Base-by-base conservation (phyloP, 2,888 invertebrate genomes). In the Sphaerolaimus hirsutus region DNA sequence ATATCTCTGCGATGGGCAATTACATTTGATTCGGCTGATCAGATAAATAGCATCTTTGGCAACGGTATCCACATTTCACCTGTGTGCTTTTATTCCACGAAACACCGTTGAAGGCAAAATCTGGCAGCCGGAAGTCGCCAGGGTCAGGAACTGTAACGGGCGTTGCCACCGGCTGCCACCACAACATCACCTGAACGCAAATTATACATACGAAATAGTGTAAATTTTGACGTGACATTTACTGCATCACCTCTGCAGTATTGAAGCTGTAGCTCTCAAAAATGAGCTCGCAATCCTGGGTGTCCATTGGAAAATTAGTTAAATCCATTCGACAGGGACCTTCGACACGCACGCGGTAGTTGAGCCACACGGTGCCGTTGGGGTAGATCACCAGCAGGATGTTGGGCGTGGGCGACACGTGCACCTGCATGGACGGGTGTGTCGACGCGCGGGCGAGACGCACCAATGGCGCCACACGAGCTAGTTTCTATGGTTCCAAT, bases 301-400 rank as follows among this genome's bases (percentile, higher is more conserved):
- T 51, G 50, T 59, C 59, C 44, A 59, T 54, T 21, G 59, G 59
- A 46, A 59, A 59, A 42, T 55, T 48, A 25, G 54, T 52, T 32
- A 58, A 49, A 37, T 58, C 55, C 44, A 58, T 58, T 42, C 50
- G 50, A 51, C 59, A 59, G 5, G 58, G 59, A 2, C 57, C 60
- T 2, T 54, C 53, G 3, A 60, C 60, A 41, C 58, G 54, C 10
- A 61, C 58, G 22, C 60, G 54, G 46, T 60, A 60, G 50, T 60
- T 60, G 22, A 60, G 50, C 60, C 60, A 59, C 2, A 56, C 57
- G 5, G 59, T 59, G 12, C 58, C 60, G 50, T 60, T 60, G 7
- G 60, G 59, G 49, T 57, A 60, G 44, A 60, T 58, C 41, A 60
- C 58, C 10, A 60, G 50, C 25, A 60, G 52, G 7, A 60, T 54